These are phyloP conservation scores for Tridacna crocea DNA, from an alignment of 2,888 invertebrate species.

Conservation along the genomic window DNA sequence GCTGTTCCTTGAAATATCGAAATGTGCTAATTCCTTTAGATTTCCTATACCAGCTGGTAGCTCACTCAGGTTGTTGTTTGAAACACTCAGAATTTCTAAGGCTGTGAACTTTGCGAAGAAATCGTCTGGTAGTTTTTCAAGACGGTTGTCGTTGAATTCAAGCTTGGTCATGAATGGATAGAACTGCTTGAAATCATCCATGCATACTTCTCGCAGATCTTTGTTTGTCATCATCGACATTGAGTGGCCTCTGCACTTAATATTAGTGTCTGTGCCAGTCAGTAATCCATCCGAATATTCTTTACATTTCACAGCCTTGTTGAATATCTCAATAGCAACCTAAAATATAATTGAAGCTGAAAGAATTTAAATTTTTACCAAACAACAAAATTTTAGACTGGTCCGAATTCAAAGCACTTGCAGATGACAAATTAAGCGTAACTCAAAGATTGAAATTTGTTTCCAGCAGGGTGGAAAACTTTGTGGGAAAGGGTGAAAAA, in stretches of 20 bases:
- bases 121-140: slow-evolving; percentile 62
- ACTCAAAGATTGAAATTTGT: no score
- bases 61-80: slow-evolving; percentile 63
- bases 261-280: slow-evolving; percentile 32
- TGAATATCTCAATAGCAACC: slow-evolving; percentile 48
- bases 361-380: neutral
- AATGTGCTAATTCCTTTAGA: slow-evolving; percentile 30
- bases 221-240: slow-evolving; percentile 58
- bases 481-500: no score
- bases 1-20: slow-evolving; percentile 66
- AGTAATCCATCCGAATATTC: slow-evolving; percentile 9
- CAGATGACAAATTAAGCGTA: no score
- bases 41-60: slow-evolving; percentile 57
- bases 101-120: slow-evolving; percentile 53
- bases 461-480: no score
- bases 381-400: no score
- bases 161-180: slow-evolving; percentile 64
- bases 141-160: slow-evolving; percentile 67
- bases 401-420: no score
- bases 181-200: slow-evolving; percentile 49
- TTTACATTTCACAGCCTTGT: slow-evolving; percentile 29
- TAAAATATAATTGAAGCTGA: slow-evolving; percentile 4
- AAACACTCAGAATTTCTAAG: slow-evolving; percentile 64
- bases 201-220: slow-evolving; percentile 45
- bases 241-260: slow-evolving; percentile 67